Evolutionary conservation across 2,888 invertebrate genomes (phyloP).

Genomic region (Pollenia labialis): DNA sequence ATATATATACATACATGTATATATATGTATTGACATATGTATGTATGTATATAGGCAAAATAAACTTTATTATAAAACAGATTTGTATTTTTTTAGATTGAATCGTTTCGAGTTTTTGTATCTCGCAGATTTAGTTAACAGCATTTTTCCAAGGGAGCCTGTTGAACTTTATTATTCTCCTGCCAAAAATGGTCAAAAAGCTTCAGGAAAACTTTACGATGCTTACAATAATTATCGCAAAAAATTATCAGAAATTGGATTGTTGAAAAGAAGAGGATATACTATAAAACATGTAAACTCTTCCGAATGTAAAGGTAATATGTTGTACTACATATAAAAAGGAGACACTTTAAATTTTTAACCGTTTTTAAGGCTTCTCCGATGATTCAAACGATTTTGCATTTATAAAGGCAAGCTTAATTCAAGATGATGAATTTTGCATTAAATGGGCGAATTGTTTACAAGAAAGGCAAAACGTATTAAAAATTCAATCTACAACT

Average conservation of each 20-base stretch:
- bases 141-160: constrained; percentile 4
- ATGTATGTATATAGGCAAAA: too few relatives aligned
- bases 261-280: constrained; percentile 1
- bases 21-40: too few relatives aligned
- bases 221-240: not conserved
- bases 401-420: not conserved
- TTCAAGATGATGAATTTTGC: not conserved
- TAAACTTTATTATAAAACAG: too few relatives aligned
- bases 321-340: too few relatives aligned
- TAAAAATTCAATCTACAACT: not conserved
- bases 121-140: constrained; percentile 1
- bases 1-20: too few relatives aligned
- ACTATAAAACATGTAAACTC: not conserved
- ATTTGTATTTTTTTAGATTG: not conserved
- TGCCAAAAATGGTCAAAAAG: constrained; percentile 13
- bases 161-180: constrained; percentile 1
- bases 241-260: constrained; percentile 4
- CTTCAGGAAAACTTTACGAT: not conserved
- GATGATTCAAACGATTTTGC: not conserved
- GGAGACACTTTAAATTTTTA: too few relatives aligned
- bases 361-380: too few relatives aligned
- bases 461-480: not conserved
- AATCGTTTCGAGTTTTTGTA: constrained; percentile 16
- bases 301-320: not conserved
- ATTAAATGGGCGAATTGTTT: not conserved